phyloP scores from a whole-genome alignment of 2,888 invertebrate genomes.

The Hipparchia semele region DNA sequence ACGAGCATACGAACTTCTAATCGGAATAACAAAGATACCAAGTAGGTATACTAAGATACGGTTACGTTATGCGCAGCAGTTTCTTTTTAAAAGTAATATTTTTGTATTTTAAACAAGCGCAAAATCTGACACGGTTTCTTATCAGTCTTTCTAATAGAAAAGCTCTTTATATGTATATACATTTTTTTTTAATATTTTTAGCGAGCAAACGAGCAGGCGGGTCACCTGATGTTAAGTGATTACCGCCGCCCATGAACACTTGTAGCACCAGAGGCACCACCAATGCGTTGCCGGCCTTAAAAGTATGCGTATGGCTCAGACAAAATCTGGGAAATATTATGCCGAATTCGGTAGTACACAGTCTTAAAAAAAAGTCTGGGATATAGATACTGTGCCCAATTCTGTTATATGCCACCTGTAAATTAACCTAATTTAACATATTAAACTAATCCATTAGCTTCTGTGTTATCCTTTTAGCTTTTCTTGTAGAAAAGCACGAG shows the following conservation, averaged over 20 bases:
- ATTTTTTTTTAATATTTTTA: too few species aligned
- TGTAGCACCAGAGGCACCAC: too few species aligned
- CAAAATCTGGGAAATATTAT: not conserved
- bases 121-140: not conserved
- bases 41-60: conserved; percentile 1
- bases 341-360: not conserved
- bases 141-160: not conserved
- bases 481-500: too few species aligned
- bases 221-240: too few species aligned
- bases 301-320: not conserved
- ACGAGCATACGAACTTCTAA: conserved; percentile 36
- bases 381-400: too few species aligned
- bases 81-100: conserved; percentile 7
- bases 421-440: not conserved
- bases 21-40: conserved; percentile 33
- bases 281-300: too few species aligned
- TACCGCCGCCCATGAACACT: too few species aligned
- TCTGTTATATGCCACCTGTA: too few species aligned
- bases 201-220: too few species aligned
- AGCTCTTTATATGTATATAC: not conserved
- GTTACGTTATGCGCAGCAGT: conserved; percentile 29
- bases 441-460: too few species aligned
- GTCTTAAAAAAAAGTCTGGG: too few species aligned
- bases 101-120: conserved; percentile 13
- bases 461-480: too few species aligned